Evolutionary conservation across 2,888 invertebrate genomes (phyloP), one percentile per base, ranked within the genome.

Genomic region (Erebia aethiops): DNA sequence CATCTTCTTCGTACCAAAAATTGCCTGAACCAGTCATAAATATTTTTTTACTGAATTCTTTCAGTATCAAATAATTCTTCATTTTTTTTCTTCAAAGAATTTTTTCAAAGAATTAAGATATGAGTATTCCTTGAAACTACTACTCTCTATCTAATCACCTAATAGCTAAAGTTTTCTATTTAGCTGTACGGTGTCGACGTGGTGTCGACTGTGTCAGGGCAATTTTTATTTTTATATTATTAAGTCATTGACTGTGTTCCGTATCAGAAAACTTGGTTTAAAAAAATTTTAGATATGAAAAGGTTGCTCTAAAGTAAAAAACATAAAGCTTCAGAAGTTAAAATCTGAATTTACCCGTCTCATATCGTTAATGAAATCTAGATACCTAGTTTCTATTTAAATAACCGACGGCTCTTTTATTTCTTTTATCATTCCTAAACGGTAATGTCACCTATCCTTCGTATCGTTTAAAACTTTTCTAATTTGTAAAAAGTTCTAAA

Each of bases 11-110:
- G 67, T 83, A 88, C 92, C 92, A 92, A 76, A 89, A 90, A 77
- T 91, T 87, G 5, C 92, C 91, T 26, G 84, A 80, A n/a, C 92
- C 91, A 14, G 85, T 77, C 61, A 83, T 72, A 77, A 82, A 92
- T 75, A 90, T 86, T 72, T 80, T 84, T 64, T 79, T 74, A 69
- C 89, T 90, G 63, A 82, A 81, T 2, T 71, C 78, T 78, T 86
- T 88, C 43, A 92, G 77, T 72, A 91, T 88, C 35, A 77, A 65
- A 70, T 87, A 84, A 79, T 88, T 85, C 77, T 84, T 89, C 92
- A 92, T 92, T 67, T 26, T n/a, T 49, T 64, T 46, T 57, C 14
- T 35, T 35, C 21, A 16, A n/a, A n/a, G n/a, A n/a, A n/a, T n/a
- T n/a, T 41, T 56, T 26, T 41, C 11, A 41, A 51, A 49, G 14